phyloP scores from a whole-genome alignment of 2,797 vertebrate species.

The Lemur catta region DNA sequence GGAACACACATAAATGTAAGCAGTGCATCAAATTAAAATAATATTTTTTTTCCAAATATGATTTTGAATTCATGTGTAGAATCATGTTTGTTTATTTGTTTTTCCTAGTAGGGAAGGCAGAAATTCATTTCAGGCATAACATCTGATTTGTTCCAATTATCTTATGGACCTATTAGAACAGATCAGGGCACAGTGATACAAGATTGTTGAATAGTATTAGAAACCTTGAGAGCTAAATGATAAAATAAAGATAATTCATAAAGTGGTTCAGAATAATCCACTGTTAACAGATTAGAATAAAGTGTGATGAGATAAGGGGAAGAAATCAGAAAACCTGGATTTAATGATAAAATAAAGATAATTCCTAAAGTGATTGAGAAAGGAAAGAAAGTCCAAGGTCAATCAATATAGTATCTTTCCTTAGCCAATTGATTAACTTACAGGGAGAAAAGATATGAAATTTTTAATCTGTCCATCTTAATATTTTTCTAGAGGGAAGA shows the following conservation, averaged over 20 bases:
- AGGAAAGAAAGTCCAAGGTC: neutral
- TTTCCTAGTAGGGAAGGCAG: neutral
- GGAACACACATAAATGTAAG: neutral
- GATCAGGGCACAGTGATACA: neutral
- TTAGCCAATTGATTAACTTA: neutral
- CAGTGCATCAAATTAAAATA: neutral
- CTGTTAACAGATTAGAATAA: neutral
- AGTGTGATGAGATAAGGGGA: neutral
- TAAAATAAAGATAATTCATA: neutral
- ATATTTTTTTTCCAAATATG: neutral
- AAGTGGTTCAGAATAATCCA: neutral
- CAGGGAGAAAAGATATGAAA: neutral
- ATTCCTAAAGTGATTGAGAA: neutral
- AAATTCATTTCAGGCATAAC: neutral
- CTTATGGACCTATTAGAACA: neutral
- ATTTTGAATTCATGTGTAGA: neutral
- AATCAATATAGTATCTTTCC: neutral
- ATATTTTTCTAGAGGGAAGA: neutral
- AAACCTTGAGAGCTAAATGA: neutral
- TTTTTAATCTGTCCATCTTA: neutral
- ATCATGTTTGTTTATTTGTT: neutral
- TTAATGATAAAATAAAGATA: neutral
- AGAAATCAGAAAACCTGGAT: neutral
- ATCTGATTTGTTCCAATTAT: neutral
- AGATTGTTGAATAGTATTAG: neutral